Conservation (phyloP, 92 coral and sea anemone genomes). For the Phenganax stokvisi region DNA sequence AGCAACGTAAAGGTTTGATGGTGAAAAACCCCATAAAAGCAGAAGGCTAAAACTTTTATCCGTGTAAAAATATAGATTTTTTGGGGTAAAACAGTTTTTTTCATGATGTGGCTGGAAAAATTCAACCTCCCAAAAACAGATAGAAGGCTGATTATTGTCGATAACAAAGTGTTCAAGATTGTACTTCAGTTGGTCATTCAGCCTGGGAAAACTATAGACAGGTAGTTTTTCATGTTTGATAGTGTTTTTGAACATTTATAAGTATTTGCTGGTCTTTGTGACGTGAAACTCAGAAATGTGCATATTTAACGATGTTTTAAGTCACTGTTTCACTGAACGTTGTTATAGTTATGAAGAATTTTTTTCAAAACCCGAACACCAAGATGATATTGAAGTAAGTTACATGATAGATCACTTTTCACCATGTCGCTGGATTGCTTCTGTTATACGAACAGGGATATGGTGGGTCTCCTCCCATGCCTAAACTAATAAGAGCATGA, state of each 20-base stretch:
- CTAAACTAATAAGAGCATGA: too few species aligned
- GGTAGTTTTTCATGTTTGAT: slow-evolving; percentile 25
- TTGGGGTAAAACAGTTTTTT: neutral
- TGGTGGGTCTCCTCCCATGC: too few species aligned
- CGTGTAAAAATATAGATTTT: neutral
- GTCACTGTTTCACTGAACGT: too few species aligned
- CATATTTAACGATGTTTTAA: neutral
- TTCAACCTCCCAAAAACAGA: slow-evolving; percentile 74
- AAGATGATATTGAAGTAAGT: slow-evolving; percentile 72
- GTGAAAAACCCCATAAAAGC: neutral
- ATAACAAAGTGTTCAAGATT: slow-evolving; percentile 68
- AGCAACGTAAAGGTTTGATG: neutral
- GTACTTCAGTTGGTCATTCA: slow-evolving; percentile 62
- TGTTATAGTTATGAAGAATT: slow-evolving; percentile 36
- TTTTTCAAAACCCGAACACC: slow-evolving; percentile 52
- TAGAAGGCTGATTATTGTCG: slow-evolving; percentile 59
- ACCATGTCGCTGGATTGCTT: neutral
- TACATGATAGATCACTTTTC: neutral
- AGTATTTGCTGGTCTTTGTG: neutral
- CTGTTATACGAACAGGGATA: neutral
- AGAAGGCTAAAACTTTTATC: neutral
- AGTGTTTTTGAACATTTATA: neutral
- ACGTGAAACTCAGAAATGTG: neutral
- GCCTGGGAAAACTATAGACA: slow-evolving; percentile 42
- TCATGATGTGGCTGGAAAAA: slow-evolving; percentile 58